Evolutionary conservation across 2,888 invertebrate species (phyloP).

Genomic region (Hirtodrosophila trivittata): DNA sequence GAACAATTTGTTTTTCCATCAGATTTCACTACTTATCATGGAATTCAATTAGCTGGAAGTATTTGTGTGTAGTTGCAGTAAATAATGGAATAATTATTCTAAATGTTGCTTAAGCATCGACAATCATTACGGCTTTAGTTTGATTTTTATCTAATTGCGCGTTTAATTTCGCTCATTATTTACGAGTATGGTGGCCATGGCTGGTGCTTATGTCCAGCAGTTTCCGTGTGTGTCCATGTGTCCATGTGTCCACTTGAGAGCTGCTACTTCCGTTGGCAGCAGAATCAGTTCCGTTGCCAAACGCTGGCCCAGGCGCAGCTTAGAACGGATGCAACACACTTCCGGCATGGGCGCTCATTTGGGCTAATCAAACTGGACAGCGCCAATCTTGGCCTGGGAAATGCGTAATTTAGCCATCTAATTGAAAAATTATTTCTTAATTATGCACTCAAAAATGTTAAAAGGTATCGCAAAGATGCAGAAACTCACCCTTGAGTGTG

Average conservation of each 20-base stretch:
- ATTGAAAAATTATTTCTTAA: constrained; percentile 44
- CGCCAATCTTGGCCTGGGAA: constrained; percentile 50
- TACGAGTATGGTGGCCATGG: constrained; percentile 41
- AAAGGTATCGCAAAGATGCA: constrained; percentile 29
- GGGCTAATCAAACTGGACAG: constrained; percentile 59
- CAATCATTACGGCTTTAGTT: constrained; percentile 65
- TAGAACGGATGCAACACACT: constrained; percentile 69
- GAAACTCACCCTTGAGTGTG: constrained; percentile 46
- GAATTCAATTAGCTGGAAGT: constrained; percentile 10
- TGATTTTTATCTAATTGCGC: constrained; percentile 70
- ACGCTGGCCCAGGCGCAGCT: constrained; percentile 45
- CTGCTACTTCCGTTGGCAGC: constrained; percentile 58
- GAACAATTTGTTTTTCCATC: neutral
- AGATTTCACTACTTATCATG: constrained; percentile 7
- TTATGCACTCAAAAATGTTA: constrained; percentile 47
- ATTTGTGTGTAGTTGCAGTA: constrained; percentile 5
- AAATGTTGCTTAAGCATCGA: constrained; percentile 52
- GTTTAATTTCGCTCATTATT: constrained; percentile 75
- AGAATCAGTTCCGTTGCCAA: constrained; percentile 70
- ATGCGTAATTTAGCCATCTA: constrained; percentile 61
- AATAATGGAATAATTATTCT: constrained; percentile 40
- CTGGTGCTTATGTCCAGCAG: constrained; percentile 27
- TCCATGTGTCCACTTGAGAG: constrained; percentile 34
- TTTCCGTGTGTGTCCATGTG: constrained; percentile 41
- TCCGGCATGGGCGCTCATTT: constrained; percentile 71